Base-by-base conservation (phyloP, 2,888 invertebrate species). In the Drosophila nigritarsus region DNA sequence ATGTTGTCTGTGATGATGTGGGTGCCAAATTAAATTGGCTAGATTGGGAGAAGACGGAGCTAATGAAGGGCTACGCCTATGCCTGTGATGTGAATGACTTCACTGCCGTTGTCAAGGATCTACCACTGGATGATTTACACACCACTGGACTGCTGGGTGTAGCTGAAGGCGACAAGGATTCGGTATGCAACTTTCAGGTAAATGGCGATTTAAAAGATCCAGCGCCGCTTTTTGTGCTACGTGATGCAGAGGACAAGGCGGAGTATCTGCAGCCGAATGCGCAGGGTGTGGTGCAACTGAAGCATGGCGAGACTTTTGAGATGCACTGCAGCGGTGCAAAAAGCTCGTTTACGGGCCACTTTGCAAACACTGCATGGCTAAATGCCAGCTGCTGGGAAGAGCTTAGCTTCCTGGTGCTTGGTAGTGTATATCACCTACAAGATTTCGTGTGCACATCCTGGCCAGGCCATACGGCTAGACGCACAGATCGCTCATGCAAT, bases 171-270 rank as follows among this genome's bases (percentile, higher is more conserved):
- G 30, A 45, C 8, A 30, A 38, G 3, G 62, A 68, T 3, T 48
- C 34, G 3, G 9, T 29, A 24, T 86, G 86, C 56, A 72, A 53
- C 42, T 86, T 86, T n/a, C 70, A 68, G 0, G 86, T 86, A 3
- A 86, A 86, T n/a, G 86, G 86, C 5, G 86, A 87, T 60, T 65
- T 87, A 0, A 78, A 75, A 5, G 94, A 94, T 73, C 95, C 95
- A 0, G 95, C 95, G 75, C 95, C 95, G 0, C 92, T 95, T 18
- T 93, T 94, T 75, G 86, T 95, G 2, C 90, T 90, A 36, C 91
- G 93, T 2, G 92, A 92, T 9, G 85, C 87, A 0, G 27, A 48
- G 1, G 76, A 73, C 6, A 34, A 45, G 1, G 62, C 74, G 0
- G 51, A 79, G 30, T 89, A 89, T 58, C 36, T 87, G 4, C 65